These are phyloP conservation scores for Heliocidaris erythrogramma DNA, from an alignment of 35 echinoderm and acorn worm species.

Conservation along the genomic window DNA sequence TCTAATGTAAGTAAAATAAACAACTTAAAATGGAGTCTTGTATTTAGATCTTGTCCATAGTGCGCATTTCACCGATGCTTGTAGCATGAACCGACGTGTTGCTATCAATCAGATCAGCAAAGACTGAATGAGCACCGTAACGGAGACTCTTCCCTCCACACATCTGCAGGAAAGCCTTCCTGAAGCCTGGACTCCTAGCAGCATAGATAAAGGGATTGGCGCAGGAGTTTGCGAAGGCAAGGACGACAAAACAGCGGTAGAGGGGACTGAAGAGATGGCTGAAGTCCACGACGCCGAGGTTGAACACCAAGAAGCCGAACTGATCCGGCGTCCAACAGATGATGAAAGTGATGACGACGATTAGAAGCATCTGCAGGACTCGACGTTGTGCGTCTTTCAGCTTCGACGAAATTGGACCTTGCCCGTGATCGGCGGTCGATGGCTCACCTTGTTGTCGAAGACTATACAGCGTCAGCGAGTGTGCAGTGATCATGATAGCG, in stretches of 20 bases:
- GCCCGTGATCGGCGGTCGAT: background rate
- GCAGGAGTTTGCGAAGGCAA: conserved; percentile 67
- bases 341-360: conserved; percentile 66
- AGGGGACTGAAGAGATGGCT: conserved; percentile 46
- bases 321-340: conserved; percentile 71
- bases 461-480: background rate
- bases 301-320: conserved; percentile 53
- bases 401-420: background rate
- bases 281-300: conserved; percentile 40
- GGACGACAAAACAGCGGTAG: conserved; percentile 47
- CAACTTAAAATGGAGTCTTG: too few species aligned
- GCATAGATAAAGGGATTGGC: conserved; percentile 79
- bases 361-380: conserved; percentile 60
- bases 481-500: conserved; percentile 62
- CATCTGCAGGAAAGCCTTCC: background rate
- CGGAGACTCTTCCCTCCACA: background rate
- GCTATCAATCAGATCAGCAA: background rate
- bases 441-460: conserved; percentile 52
- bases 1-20: too few species aligned
- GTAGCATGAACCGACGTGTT: background rate
- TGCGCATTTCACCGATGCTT: background rate
- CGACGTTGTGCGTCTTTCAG: background rate
- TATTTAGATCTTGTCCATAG: background rate
- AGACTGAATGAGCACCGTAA: background rate
- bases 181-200: conserved; percentile 44